Percentiles rank a stretch among this genome's conserved stretches.
Conservation (phyloP, 2,797 vertebrate genomes). For the Ficedula albicollis region DNA sequence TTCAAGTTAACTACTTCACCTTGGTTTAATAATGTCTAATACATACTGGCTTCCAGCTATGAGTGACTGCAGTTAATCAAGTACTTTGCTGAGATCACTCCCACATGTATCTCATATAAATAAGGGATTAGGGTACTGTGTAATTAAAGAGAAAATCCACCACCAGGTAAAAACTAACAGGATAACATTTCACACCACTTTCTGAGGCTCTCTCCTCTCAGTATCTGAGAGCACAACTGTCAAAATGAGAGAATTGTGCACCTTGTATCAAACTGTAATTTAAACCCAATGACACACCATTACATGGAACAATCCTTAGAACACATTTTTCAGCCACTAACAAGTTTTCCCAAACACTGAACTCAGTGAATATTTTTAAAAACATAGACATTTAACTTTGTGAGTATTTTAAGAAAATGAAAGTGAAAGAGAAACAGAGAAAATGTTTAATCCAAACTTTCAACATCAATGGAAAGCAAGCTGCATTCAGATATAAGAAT, state of each 20-base stretch:
- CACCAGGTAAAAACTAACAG: background rate
- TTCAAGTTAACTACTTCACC: background rate
- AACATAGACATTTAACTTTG: background rate
- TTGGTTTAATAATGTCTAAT: background rate
- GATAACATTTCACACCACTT: background rate
- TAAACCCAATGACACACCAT: background rate
- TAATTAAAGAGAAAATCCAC: background rate
- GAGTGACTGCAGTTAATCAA: background rate
- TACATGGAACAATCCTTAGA: background rate
- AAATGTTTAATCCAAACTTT: background rate
- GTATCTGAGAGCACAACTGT: background rate
- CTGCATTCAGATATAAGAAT: background rate
- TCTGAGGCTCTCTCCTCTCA: background rate
- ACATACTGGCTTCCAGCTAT: background rate
- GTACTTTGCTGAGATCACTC: background rate
- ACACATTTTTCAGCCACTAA: background rate
- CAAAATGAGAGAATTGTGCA: background rate
- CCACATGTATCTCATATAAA: background rate
- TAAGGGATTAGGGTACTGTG: background rate
- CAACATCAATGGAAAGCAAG: background rate
- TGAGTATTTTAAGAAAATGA: background rate
- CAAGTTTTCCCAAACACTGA: background rate
- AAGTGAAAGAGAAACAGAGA: background rate
- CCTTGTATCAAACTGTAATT: background rate
- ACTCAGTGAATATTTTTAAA: background rate